Percentiles rank a stretch among this genome's conserved stretches.
These are phyloP conservation scores for Heliconius hortense DNA, from an alignment of 2,888 invertebrate species.

Conservation along the genomic window DNA sequence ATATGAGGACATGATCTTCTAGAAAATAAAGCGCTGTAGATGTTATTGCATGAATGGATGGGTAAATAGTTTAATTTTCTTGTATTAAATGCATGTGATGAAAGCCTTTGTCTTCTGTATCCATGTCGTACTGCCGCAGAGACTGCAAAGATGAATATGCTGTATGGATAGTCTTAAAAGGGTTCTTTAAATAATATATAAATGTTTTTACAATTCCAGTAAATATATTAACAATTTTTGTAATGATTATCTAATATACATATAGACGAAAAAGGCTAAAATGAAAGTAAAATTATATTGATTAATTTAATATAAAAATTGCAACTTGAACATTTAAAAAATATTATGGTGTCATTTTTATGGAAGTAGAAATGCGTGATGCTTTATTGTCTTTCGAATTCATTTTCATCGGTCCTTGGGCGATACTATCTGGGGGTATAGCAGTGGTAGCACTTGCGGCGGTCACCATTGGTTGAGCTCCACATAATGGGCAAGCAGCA, in stretches of 20 bases:
- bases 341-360: conserved; percentile 49
- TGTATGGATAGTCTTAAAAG: conserved; percentile 50
- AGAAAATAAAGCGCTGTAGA: neutral
- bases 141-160: conserved; percentile 69
- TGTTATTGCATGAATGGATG: neutral
- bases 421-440: conserved; percentile 27
- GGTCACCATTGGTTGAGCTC: conserved; percentile 40
- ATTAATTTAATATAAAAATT: conserved; percentile 19
- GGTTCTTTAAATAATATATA: neutral
- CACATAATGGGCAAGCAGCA: conserved; percentile 47
- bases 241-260: neutral
- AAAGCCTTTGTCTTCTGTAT: conserved; percentile 51
- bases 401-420: conserved; percentile 21
- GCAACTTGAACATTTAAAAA: conserved; percentile 19
- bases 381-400: conserved; percentile 48
- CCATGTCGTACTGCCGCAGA: conserved; percentile 57
- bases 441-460: conserved; percentile 33
- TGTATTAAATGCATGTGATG: conserved; percentile 49
- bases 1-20: conserved; percentile 17
- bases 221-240: neutral
- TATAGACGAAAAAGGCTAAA: conserved; percentile 1
- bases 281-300: neutral
- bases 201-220: neutral
- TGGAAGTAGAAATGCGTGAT: conserved; percentile 44
- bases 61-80: conserved; percentile 45